These are phyloP conservation scores for Nysson spinosus DNA, from an alignment of 2,888 invertebrate genomes.

Conservation along the genomic window DNA sequence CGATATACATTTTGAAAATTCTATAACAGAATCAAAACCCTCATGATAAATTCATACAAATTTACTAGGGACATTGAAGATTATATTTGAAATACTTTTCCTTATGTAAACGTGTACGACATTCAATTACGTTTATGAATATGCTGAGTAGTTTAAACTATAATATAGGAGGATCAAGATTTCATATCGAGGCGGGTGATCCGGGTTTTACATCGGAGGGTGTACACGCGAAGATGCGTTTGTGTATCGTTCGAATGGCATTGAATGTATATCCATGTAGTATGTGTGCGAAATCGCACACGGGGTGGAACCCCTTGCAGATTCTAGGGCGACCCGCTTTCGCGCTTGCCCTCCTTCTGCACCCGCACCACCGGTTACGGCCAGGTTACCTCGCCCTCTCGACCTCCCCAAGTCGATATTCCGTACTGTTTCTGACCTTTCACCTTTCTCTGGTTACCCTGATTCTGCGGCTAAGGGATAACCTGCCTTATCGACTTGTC, in stretches of 20 bases:
- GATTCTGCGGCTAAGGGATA: slow-evolving; percentile 41
- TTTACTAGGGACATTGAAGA: no score
- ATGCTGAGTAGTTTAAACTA: no score
- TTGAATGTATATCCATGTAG: slow-evolving; percentile 34
- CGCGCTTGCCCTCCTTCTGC: slow-evolving; percentile 45
- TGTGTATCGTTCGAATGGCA: slow-evolving; percentile 22
- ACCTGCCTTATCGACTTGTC: slow-evolving; percentile 47
- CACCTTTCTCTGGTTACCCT: slow-evolving; percentile 61
- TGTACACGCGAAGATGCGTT: slow-evolving; percentile 8
- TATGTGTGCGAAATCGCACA: slow-evolving; percentile 39
- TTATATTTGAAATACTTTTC: no score
- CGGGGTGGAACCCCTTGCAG: slow-evolving; percentile 44
- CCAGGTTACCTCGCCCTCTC: slow-evolving; percentile 57
- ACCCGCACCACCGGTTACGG: slow-evolving; percentile 38
- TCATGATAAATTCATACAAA: no score
- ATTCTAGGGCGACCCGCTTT: slow-evolving; percentile 57
- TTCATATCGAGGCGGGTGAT: background rate
- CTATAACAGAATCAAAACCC: no score
- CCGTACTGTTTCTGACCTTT: slow-evolving; percentile 68
- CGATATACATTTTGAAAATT: no score
- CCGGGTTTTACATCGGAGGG: background rate
- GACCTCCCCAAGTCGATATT: slow-evolving; percentile 68
- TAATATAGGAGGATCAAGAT: background rate
- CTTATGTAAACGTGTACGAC: no score
- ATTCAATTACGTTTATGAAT: no score